Evolutionary conservation across 2,113 vertebrate species (phyloP), one percentile per base, ranked within the genome.

Genomic region (Podilymbus podiceps): DNA sequence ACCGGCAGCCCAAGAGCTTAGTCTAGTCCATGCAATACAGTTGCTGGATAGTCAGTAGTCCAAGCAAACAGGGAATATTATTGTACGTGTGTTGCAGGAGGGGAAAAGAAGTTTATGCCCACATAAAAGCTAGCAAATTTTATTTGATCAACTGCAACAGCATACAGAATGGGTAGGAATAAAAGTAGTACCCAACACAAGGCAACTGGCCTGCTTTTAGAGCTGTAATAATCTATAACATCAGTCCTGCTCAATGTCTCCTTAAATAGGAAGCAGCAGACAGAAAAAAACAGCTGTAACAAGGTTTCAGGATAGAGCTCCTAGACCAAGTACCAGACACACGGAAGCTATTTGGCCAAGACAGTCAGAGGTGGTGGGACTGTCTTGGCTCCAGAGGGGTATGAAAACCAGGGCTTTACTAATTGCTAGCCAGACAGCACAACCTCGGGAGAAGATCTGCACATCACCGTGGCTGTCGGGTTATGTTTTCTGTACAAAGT

Each of bases 401-500:
- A 12, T 15, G 52, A 75, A 96, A 88, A 49, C 22, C 72, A 84
- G 93, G 42, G 47, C 85, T 93, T n/a, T 53, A 5, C 49, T 76
- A 30, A 53, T 44, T 59, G 62, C 56, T 38, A 74, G 28, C n/a
- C 5, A 3, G 53, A 8, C 60, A 68, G 78, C 71, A 27, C 49
- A 31, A 6, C 47, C 42, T 79, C 0, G 0, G 4, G 5, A 91
- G 81, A 42, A 86, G 49, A 40, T 42, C 81, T 66, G 69, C 47
- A 49, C 2, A 0, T 67, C 73, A 31, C 56, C 0, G 0, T 25
- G 62, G 58, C 66, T 79, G 47, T 83, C 0, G 0, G 66, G 69
- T 84, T 69, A 1, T 40, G 47, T 56, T 60, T 78, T 20, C 52
- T 38, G 6, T 21, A 27, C 66, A 68, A 31, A 72, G 17, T 7